Evolutionary conservation across 2,797 vertebrate species (phyloP).

Genomic region (Knipowitschia caucasica): DNA sequence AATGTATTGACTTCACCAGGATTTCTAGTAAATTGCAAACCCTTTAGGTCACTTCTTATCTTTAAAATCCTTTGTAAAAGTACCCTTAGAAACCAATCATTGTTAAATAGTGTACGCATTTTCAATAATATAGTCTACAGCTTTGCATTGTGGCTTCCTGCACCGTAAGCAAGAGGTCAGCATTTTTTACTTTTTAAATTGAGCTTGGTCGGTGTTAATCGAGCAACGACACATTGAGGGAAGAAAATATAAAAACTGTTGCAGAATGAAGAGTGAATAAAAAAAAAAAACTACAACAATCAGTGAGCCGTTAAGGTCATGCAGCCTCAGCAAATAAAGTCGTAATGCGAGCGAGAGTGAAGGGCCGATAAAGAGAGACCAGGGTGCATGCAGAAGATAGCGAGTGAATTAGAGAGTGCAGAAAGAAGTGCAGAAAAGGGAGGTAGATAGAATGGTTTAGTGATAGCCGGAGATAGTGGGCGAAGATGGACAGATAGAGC

Average conservation of each 20-base stretch:
- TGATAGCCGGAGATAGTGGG: conserved; percentile 16
- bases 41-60: neutral
- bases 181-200: conserved; percentile 44
- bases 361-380: conserved; percentile 47
- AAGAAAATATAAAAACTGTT: conserved; percentile 40
- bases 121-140: no score
- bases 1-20: no score
- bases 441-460: conserved; percentile 46
- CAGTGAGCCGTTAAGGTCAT: conserved; percentile 52
- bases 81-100: neutral
- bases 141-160: conserved; percentile 26
- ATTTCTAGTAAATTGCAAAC: neutral
- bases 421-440: conserved; percentile 27
- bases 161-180: conserved; percentile 41
- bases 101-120: conserved; percentile 7
- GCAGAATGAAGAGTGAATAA: neutral
- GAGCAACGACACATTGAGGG: conserved; percentile 34
- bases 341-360: conserved; percentile 45
- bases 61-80: neutral
- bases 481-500: conserved; percentile 59
- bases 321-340: conserved; percentile 64
- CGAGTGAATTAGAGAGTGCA: conserved; percentile 42
- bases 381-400: conserved; percentile 44
- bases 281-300: conserved; percentile 26
- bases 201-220: conserved; percentile 42